Base-by-base conservation (phyloP, 2,888 invertebrate species). In the Noctua janthina region DNA sequence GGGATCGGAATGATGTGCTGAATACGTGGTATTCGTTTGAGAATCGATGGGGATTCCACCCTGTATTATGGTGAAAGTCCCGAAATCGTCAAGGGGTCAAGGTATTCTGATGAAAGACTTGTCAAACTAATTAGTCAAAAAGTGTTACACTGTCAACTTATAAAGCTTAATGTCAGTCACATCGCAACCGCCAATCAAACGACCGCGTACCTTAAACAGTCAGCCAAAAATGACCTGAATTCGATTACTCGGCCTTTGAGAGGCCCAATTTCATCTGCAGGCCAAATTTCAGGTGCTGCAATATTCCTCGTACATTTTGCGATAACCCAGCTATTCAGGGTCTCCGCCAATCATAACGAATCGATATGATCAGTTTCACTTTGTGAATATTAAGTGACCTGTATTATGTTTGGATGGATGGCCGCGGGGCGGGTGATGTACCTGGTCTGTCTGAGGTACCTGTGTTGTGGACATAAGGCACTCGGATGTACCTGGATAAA, bases 191-290 rank as follows among this genome's bases (percentile, higher is more conserved):
- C 78, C 82, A 74, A 76, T 80, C 72, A 72, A 79, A 83, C 15
- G 69, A 59, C 67, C 3, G 23, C 67, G 11, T 76, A 66, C 62
- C 68, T 75, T 82, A 69, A 78, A 80, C 72, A 73, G 71, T 69
- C 67, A 56, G 39, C 70, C 81, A 84, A 88, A 87, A 88, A 86
- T 80, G 81, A 71, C 74, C 66, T 35, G 46, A 83, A 88, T 84
- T 86, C 84, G 89, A 87, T 87, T 78, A 85, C 79, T 39, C 43
- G 62, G 86, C 84, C 82, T 88, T 89, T 88, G 88, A 89, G 82
- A 78, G 81, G 49, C 70, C 73, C 80, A 88, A 88, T 87, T 87
- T 79, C 59, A 73, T 74, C 71, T 81, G 85, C 81, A 86, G 69
- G 67, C 71, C 78, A 80, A 86, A 86, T 87, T 87, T 86, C 76